These are phyloP conservation scores for Capitulum mitella DNA, from an alignment of 2,888 invertebrate genomes.

Conservation along the genomic window DNA sequence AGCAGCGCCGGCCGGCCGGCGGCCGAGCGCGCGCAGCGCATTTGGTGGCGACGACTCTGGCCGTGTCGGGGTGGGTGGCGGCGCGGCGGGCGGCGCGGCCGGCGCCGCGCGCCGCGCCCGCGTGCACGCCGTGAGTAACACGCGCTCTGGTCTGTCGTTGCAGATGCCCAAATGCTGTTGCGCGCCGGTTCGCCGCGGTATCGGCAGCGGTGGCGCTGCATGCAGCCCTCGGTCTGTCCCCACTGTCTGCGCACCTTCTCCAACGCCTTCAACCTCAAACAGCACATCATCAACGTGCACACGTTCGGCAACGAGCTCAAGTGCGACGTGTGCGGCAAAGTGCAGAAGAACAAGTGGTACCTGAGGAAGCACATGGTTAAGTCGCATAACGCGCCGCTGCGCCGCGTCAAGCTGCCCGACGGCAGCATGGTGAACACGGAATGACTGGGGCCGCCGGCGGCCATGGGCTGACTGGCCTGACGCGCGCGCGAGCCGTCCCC, in stretches of 20 bases:
- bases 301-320: slow-evolving; percentile 41
- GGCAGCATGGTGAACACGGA: slow-evolving; percentile 26
- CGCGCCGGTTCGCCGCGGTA: slow-evolving; percentile 25
- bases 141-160: slow-evolving; percentile 21
- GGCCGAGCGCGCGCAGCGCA: no score
- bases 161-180: slow-evolving; percentile 17
- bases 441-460: slow-evolving; percentile 12
- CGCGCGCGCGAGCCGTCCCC: neutral
- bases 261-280: slow-evolving; percentile 42
- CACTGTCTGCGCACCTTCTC: slow-evolving; percentile 42
- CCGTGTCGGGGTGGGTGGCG: neutral
- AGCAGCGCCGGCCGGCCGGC: neutral
- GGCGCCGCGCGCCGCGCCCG: neutral
- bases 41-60: no score
- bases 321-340: slow-evolving; percentile 41
- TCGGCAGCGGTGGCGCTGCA: slow-evolving; percentile 41
- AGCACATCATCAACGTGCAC: slow-evolving; percentile 43
- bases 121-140: neutral
- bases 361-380: slow-evolving; percentile 42
- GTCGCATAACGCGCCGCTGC: slow-evolving; percentile 41
- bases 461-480: neutral
- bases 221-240: slow-evolving; percentile 42
- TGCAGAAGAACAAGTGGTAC: slow-evolving; percentile 43
- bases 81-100: neutral
- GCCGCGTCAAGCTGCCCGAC: slow-evolving; percentile 32